Conservation (phyloP, 1,140 invertebrate species). For the fruit fly (Drosophila melanogaster) region Release_6_plus_ISO1_MT NT_037436.4:16622501-16623000, state of each 20-base stretch:
- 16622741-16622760: constrained; percentile 67
- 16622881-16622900: constrained; percentile 91
- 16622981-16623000: constrained; percentile 93
- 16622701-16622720: constrained; percentile 82
- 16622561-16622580: constrained; percentile 55
- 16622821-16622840: constrained; percentile 88
- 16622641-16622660: constrained; percentile 67
- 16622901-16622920: constrained; percentile 95
- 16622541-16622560: constrained; percentile 71
- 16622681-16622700: constrained; percentile 58
- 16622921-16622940: constrained; percentile 93
- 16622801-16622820: constrained; percentile 92
- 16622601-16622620: constrained; percentile 10
- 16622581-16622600: constrained; percentile 12
- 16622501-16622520: constrained; percentile 54
- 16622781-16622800: constrained; percentile 93
- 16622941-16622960: constrained; percentile 88
- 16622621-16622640: constrained; percentile 16
- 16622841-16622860: constrained; percentile 89
- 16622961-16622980: constrained; percentile 91
- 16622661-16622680: constrained; percentile 28
- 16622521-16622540: constrained; percentile 23
- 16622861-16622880: constrained; percentile 90
- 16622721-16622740: constrained; percentile 72
- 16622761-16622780: constrained; percentile 87